Base-by-base conservation (phyloP, 2,888 invertebrate genomes). In the Strigamia crassipes region DNA sequence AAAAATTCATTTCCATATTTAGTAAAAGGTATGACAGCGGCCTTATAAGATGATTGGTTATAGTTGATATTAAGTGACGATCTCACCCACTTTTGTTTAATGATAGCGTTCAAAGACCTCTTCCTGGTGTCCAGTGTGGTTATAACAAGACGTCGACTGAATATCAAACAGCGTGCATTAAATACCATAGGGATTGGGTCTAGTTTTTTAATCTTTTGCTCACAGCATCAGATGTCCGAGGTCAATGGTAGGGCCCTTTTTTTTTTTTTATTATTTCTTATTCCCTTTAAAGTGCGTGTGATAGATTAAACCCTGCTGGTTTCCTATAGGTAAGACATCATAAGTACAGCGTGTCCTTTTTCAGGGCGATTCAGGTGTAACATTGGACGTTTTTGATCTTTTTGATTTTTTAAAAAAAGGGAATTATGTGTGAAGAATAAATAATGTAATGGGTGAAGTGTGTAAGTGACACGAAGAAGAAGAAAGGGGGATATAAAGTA, bases 301-400 rank as follows among this genome's bases (percentile, higher is more conserved):
- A 61, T 21, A 61, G 61, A 23, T 61, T 61, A 61, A 61, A 61
- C 61, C 61, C 61, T 61, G 61, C 61, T 61, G 61, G 51, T 61
- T 61, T 23, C 18, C 61, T 23, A 23, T 61, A 23, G 61, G 61
- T 61, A 61, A 61, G 61, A 61, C 61, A 46, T 46, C 46, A 46
- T 46, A 46, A 46, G 46, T 46, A n/a, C 46, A 46, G 1, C 46
- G 12, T 46, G 46, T 46, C n/a, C 46, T 46, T 46, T 46, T 61
- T 23, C 61, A 61, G 61, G 61, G 6, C 61, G 12, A 61, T 21
- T 61, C 61, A 61, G 23, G 61, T 61, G 61, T 61, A 61, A 61
- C 61, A 61, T 61, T 61, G 61, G 18, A n/a, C 61, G 5, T 23
- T 18, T 61, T 51, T 51, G 38, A 9, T 9, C 6, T 27, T 27